These are phyloP conservation scores for Oenanthe oenanthe DNA, from an alignment of 2,113 vertebrate genomes.

Conservation along the genomic window DNA sequence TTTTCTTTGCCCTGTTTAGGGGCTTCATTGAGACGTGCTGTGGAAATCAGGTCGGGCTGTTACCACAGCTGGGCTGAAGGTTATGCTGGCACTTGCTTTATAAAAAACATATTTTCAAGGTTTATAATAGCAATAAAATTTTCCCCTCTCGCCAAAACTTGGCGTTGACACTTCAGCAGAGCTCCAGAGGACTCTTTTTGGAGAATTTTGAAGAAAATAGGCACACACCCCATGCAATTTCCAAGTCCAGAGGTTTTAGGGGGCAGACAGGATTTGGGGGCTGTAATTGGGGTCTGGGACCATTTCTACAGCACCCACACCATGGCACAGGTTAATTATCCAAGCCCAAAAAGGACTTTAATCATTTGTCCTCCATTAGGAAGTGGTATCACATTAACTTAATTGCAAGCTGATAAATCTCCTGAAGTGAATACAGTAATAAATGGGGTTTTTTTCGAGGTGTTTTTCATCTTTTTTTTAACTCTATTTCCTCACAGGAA, in stretches of 20 bases:
- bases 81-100: neutral
- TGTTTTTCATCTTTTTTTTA: neutral
- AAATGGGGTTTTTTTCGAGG: neutral
- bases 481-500: neutral
- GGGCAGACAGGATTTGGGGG: neutral
- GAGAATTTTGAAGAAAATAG: neutral
- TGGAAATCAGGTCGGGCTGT: slow-evolving; percentile 29
- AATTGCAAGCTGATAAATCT: neutral
- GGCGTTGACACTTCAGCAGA: neutral
- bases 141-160: slow-evolving; percentile 24
- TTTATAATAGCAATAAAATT: slow-evolving; percentile 50
- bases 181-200: neutral
- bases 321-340: too few species aligned
- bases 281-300: neutral
- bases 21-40: slow-evolving; percentile 6
- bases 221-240: neutral
- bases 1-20: slow-evolving; percentile 34
- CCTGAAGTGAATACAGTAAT: neutral
- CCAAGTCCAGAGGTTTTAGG: neutral
- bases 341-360: neutral
- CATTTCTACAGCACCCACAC: neutral
- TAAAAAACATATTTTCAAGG: slow-evolving; percentile 58
- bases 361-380: neutral
- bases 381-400: neutral
- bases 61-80: slow-evolving; percentile 17